Evolutionary conservation across 2,888 invertebrate species (phyloP).

Genomic region (Malthinus flaveolus): DNA sequence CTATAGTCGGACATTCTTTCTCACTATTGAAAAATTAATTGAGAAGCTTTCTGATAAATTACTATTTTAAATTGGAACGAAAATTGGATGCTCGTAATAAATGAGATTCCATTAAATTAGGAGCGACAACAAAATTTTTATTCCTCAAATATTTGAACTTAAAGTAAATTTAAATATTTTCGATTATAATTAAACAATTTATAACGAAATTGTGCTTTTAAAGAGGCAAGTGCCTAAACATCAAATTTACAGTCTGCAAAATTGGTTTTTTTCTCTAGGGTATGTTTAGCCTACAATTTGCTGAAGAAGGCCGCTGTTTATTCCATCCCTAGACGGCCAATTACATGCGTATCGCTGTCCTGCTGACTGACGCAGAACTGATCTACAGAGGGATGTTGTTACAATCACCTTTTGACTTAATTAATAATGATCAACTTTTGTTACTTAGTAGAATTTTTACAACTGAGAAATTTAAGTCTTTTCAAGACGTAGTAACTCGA

Average conservation of each 20-base stretch:
- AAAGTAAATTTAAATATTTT: not conserved
- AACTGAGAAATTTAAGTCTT: too few relatives aligned
- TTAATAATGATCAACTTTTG: too few relatives aligned
- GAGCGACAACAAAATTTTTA: too few relatives aligned
- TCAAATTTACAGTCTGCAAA: constrained; percentile 31
- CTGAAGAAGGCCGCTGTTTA: constrained; percentile 33
- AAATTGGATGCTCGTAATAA: not conserved
- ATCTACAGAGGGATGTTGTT: constrained; percentile 26
- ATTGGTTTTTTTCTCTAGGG: constrained; percentile 34
- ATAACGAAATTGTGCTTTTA: not conserved
- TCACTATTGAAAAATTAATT: constrained; percentile 2
- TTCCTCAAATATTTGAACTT: too few relatives aligned
- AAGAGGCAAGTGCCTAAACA: not conserved
- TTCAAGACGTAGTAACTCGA: too few relatives aligned
- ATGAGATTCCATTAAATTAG: too few relatives aligned
- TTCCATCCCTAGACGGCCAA: constrained; percentile 37
- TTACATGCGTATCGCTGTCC: constrained; percentile 38
- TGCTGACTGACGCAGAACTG: constrained; percentile 39
- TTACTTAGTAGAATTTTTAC: too few relatives aligned
- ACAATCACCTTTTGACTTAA: constrained; percentile 8
- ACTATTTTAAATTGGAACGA: not conserved
- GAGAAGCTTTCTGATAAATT: not conserved
- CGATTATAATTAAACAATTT: not conserved
- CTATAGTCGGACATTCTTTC: not conserved
- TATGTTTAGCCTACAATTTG: constrained; percentile 30